Evolutionary conservation across 2,797 vertebrate genomes (phyloP).

Genomic region (Alca torda): DNA sequence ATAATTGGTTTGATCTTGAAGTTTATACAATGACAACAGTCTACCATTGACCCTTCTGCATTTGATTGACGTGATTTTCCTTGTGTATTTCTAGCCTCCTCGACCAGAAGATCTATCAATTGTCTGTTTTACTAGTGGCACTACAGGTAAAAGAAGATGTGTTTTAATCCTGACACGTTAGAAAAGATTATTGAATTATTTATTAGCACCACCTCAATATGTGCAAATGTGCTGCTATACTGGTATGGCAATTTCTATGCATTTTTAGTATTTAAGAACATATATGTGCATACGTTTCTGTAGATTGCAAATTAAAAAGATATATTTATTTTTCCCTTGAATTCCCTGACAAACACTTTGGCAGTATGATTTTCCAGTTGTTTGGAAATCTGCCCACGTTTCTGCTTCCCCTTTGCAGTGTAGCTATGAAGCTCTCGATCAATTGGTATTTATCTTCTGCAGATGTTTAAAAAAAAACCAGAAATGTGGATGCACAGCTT

Average conservation of each 20-base stretch:
- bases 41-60: neutral
- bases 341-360: neutral
- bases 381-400: neutral
- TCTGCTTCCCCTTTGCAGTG: neutral
- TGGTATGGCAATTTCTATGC: neutral
- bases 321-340: neutral
- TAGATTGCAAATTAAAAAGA: neutral
- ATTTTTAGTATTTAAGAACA: neutral
- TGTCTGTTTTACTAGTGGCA: constrained; percentile 84
- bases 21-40: neutral
- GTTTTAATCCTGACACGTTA: neutral
- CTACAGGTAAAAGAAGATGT: constrained; percentile 76
- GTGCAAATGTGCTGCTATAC: neutral
- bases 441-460: neutral
- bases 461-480: neutral
- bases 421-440: neutral
- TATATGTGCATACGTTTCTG: neutral
- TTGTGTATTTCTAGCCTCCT: constrained; percentile 74
- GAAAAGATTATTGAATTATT: neutral
- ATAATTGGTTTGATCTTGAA: neutral
- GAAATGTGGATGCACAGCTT: neutral
- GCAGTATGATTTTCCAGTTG: neutral
- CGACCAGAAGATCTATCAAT: constrained; percentile 82
- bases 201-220: neutral
- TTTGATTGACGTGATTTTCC: neutral